Base-by-base conservation (phyloP, 2,888 invertebrate species). In the Luperina nickerlii region DNA sequence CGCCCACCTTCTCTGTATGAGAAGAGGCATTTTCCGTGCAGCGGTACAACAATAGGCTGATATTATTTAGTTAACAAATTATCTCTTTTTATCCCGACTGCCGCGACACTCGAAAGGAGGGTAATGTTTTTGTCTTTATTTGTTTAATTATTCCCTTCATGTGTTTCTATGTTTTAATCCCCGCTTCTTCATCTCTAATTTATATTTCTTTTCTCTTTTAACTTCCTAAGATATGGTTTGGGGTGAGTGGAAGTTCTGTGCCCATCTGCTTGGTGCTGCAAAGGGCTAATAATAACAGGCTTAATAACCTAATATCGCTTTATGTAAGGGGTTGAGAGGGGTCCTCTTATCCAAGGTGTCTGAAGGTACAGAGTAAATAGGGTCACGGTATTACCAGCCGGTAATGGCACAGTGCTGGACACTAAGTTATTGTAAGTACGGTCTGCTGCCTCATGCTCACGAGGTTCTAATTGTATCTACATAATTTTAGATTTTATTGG, bases 271-370 rank as follows among this genome's bases (percentile, higher is more conserved):
- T 51, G 27, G 15, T 54, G 68, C 63, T 62, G 27, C 57, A 68
- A 84, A 80, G 76, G 76, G 72, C 69, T 87, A 85, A 85, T 87
- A 81, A 85, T 85, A 85, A 77, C 77, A 65, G 81, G 77, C 81
- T 81, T 85, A 85, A 85, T 85, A 87, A 76, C 81, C 60, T 87
- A 75, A 87, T 87, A 85, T 87, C 81, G 75, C 85, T 81, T 85
- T 87, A 85, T 85, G 87, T 85, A 70, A 65, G 85, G 85, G 85
- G 63, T 81, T 87, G 85, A 70, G 81, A 75, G 62, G 80, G 87
- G 85, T 80, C 74, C 63, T 72, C 38, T 76, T 69, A 51, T 74
- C 60, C 54, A 69, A 85, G 79, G 82, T 79, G 80, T 80, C 51
- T 66, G 57, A 38, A 72, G 81, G 84, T 68, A 68, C 45, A 62